phyloP scores from a whole-genome alignment of 2,888 invertebrate genomes.

The Lasioglossum figueresi region DNA sequence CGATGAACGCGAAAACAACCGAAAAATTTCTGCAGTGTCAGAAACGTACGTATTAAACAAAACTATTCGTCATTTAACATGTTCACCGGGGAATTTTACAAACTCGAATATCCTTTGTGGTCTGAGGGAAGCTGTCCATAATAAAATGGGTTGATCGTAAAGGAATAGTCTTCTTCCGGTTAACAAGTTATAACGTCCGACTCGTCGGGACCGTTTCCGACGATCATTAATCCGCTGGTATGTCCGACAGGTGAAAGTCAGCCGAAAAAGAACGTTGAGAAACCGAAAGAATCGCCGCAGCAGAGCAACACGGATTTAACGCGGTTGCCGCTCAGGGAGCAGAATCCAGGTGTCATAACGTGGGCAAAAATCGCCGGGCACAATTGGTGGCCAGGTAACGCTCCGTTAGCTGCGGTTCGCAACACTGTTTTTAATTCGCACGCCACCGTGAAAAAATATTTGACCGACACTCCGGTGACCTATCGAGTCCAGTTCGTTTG shows the following conservation, averaged over 20 bases:
- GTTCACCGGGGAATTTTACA: not conserved
- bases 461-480: not conserved
- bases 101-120: not conserved
- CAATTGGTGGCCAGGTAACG: constrained; percentile 80
- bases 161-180: not conserved
- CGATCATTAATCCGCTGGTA: not conserved
- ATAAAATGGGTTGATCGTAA: not conserved
- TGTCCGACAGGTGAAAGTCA: constrained; percentile 40
- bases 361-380: constrained; percentile 80
- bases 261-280: constrained; percentile 46
- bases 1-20: constrained; percentile 66
- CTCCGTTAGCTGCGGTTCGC: not conserved
- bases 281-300: constrained; percentile 47
- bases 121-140: not conserved
- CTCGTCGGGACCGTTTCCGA: not conserved
- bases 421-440: not conserved
- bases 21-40: constrained; percentile 69
- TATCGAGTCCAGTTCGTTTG: not conserved
- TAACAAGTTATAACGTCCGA: not conserved
- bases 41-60: constrained; percentile 55
- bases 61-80: not conserved
- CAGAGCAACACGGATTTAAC: constrained; percentile 31
- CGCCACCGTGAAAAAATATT: not conserved
- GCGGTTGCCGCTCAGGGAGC: constrained; percentile 74
- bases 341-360: constrained; percentile 77